These are phyloP conservation scores for Eospalax fontanierii DNA, from an alignment of 2,797 vertebrate genomes.

Conservation along the genomic window DNA sequence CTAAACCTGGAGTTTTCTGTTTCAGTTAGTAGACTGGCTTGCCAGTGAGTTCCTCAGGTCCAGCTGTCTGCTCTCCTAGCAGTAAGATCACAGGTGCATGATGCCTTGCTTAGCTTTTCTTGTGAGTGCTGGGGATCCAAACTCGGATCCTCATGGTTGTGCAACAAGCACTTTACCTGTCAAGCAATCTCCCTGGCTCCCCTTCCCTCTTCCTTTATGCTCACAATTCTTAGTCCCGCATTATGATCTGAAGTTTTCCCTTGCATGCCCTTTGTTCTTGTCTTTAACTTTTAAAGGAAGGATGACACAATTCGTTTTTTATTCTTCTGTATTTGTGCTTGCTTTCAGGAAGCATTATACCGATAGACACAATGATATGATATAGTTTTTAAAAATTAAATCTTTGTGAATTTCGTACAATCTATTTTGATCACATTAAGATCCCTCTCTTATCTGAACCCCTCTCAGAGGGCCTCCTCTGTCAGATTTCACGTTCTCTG, in stretches of 20 bases:
- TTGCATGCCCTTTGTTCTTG: not conserved
- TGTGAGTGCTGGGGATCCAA: not conserved
- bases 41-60: not conserved
- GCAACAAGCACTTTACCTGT: not conserved
- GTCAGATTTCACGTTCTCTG: no score
- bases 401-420: no score
- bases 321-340: not conserved
- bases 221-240: fast-evolving
- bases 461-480: no score
- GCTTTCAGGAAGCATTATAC: not conserved
- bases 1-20: not conserved
- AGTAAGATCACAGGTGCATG: no score
- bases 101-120: not conserved
- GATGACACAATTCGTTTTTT: not conserved
- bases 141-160: no score
- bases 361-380: not conserved
- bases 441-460: no score
- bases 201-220: not conserved
- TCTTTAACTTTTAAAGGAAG: not conserved
- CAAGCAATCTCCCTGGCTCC: not conserved
- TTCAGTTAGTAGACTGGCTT: no score
- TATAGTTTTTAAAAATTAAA: not conserved
- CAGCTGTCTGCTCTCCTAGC: not conserved
- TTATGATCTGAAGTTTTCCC: not conserved
- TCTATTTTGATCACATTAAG: no score